Base-by-base conservation (phyloP, 53 echinoderm and acorn worm genomes). In the Paelopatides confundens region DNA sequence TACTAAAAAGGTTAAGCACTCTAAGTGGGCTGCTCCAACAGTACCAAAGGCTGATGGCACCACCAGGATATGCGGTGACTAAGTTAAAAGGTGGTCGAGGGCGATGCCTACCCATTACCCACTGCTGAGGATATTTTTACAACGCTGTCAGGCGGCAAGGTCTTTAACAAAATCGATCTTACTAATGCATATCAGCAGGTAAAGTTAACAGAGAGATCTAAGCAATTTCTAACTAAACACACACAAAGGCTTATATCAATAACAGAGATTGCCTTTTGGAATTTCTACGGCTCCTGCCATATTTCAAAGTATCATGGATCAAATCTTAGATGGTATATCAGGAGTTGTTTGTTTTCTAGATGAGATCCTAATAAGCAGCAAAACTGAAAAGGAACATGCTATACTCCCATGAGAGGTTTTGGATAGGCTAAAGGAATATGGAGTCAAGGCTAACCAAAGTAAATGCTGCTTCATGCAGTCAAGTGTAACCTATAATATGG, bases 131-230 rank as follows among this genome's bases (percentile, higher is more conserved):
- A 88, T 64, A 30, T 88, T 43, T 93, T 93, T 50, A 79, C 90
- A 24, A 69, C 49, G 3, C 48, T 85, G 7, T 47, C 85, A 36
- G 87, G 88, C 0, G 91, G 94, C 5, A 37, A 88, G 65, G 23
- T 33, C 24, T 94, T 89, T 65, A 76, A 71, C 1, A 94, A 90
- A 77, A 33, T 93, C 12, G 93, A 93, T 32, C 51, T 90, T 15
- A 35, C 66, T 0, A 49, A 93, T 85, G 88, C 93, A 2, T 93
- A 93, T 28, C 85, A 62, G 17, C 93, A 93, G 63, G 33, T 93
- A 23, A 71, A 63, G 27, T 28, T 89, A 21, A 65, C 65, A n/a
- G 84, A 88, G 13, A 17, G 38, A 4, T 58, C 31, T 30, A 82
- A 82, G 23, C 29, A 82, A 62, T 33, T 65, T 2, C 38, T 85